phyloP scores from a whole-genome alignment of 35 echinoderm and acorn worm species.

The Diadema setosum region DNA sequence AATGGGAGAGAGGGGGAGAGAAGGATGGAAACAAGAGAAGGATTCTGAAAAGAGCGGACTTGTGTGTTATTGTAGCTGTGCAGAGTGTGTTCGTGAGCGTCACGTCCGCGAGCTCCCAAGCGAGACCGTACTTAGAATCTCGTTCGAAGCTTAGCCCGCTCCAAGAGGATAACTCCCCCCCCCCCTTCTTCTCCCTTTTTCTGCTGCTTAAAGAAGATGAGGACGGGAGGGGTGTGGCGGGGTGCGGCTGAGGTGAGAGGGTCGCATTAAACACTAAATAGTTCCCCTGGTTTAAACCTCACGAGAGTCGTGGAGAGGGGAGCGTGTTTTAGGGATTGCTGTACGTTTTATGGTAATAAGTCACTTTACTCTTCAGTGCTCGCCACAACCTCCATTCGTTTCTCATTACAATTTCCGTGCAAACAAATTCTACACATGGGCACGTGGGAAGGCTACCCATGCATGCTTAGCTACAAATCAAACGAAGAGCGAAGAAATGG shows the following conservation, averaged over 20 bases:
- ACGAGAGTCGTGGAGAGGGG: no score
- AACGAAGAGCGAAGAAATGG: background rate
- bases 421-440: background rate
- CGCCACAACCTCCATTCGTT: background rate
- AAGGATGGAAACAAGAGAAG: no score
- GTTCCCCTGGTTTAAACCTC: no score
- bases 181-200: no score
- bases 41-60: no score
- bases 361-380: background rate
- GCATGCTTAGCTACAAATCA: background rate
- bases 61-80: constrained; percentile 13
- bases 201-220: no score
- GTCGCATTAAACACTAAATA: no score
- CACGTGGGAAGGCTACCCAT: background rate
- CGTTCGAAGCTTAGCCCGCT: background rate
- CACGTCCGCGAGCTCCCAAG: background rate
- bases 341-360: background rate
- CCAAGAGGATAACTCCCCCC: no score
- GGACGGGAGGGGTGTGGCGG: no score
- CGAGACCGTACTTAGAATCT: background rate
- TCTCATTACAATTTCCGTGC: constrained; percentile 22
- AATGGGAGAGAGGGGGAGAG: background rate
- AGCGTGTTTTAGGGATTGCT: no score
- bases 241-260: no score
- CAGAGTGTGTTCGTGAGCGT: background rate